Base-by-base conservation (phyloP, 2,113 vertebrate species). In the Dasypus novemcinctus region DNA sequence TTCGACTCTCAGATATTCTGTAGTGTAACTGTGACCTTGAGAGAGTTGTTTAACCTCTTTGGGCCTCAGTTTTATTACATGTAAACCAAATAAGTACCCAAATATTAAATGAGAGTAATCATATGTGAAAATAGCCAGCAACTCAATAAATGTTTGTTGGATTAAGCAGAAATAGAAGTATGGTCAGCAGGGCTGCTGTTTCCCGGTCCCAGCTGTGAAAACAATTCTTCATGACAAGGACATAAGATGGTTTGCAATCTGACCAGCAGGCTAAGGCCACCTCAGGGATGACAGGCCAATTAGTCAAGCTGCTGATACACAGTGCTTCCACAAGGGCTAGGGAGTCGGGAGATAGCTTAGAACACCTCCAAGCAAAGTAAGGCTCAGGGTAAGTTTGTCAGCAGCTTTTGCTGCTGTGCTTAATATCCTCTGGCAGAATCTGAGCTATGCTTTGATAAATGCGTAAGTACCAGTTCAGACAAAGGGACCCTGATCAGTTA, bases 71-170 rank as follows among this genome's bases (percentile, higher is more conserved):
- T 86, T 88, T 61, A 15, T 85, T 14, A 64, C 27, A 23, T 74
- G 0, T 41, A 82, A 92, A 87, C 11, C 63, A 54, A 96, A 54
- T 36, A 7, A 59, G 5, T 36, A 93, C 23, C 12, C 12, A 63
- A 64, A 69, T 59, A 88, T 1, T 69, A 85, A 90, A 27, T 75
- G 17, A 93, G 13, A 69, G 72, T 61, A 90, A 69, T 72, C 12
- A n/a, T 31, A 81, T 76, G 38, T 68, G 25, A 92, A 95, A 75
- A 91, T 86, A 95, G 69, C n/a, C 63, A 69, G 41, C 38, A 95
- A 41, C 21, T 54, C 68, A 38, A 36, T 52, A 63, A 76, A 63
- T 36, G 3, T 46, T 61, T 93, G 13, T 46, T 72, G 59, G 83
- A 87, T 84, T 87, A 76, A 59, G 59, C 38, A 29, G 71, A 61